A percentile compares a stretch with the other conserved stretches of the same genome.
These are phyloP conservation scores for Halocaridina rubra DNA, from an alignment of 2,888 invertebrate species.

Conservation along the genomic window DNA sequence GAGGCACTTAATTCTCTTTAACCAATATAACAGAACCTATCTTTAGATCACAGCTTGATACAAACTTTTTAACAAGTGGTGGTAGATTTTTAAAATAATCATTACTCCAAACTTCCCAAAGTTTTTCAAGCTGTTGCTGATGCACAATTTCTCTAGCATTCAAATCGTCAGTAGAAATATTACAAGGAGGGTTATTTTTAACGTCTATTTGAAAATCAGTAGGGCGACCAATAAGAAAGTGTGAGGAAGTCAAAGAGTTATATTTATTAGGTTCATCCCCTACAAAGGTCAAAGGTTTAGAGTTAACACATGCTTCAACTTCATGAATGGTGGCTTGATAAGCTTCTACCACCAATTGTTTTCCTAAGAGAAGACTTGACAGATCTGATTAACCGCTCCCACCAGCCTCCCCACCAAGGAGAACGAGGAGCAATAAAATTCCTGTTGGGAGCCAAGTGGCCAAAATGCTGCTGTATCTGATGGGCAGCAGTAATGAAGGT, in stretches of 20 bases:
- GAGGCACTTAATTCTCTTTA: neutral
- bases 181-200: neutral
- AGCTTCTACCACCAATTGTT: conserved; percentile 66
- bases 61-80: neutral
- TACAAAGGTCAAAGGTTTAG: conserved; percentile 67
- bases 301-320: conserved; percentile 65
- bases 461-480: conserved; percentile 34
- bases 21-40: neutral
- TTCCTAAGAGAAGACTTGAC: conserved; percentile 67
- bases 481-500: too few relatives aligned
- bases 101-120: neutral
- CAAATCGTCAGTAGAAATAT: neutral
- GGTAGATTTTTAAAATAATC: neutral
- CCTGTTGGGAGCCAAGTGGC: conserved; percentile 64
- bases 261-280: conserved; percentile 55
- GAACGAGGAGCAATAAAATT: conserved; percentile 68
- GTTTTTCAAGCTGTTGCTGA: neutral
- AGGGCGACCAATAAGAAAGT: neutral
- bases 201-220: neutral
- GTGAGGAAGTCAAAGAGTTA: neutral
- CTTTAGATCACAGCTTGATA: neutral
- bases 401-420: conserved; percentile 70
- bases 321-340: conserved; percentile 66
- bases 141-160: neutral
- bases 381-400: conserved; percentile 68